phyloP scores from a whole-genome alignment of 2,888 invertebrate species.

The Lycia hirtaria region DNA sequence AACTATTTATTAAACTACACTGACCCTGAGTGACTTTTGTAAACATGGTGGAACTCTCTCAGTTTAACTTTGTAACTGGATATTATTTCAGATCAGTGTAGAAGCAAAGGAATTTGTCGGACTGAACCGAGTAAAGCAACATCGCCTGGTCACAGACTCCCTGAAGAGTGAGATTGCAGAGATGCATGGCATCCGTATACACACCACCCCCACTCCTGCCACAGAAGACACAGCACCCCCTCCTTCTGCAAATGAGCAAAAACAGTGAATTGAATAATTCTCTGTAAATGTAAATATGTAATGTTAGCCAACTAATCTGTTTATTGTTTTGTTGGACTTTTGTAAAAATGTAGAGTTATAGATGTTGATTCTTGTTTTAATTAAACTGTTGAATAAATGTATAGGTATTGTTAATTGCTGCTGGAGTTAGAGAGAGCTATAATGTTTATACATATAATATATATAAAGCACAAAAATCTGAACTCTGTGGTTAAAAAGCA shows the following conservation, averaged over 20 bases:
- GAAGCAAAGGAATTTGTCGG: slow-evolving; percentile 90
- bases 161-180: slow-evolving; percentile 91
- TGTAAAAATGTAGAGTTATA: slow-evolving; percentile 7
- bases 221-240: slow-evolving; percentile 83
- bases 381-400: background rate
- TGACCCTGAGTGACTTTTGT: too few species aligned
- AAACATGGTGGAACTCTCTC: background rate
- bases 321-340: slow-evolving; percentile 2
- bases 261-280: slow-evolving; percentile 33
- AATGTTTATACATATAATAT: too few species aligned
- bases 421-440: too few species aligned
- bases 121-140: slow-evolving; percentile 89
- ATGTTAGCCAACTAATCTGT: background rate
- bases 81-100: slow-evolving; percentile 79
- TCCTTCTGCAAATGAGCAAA: slow-evolving; percentile 53
- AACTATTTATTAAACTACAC: too few species aligned
- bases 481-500: too few species aligned
- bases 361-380: too few species aligned
- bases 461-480: too few species aligned
- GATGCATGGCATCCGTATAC: slow-evolving; percentile 93
- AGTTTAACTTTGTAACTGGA: background rate
- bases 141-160: slow-evolving; percentile 89
- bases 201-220: slow-evolving; percentile 84
- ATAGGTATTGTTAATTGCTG: too few species aligned
- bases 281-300: slow-evolving; percentile 38